Percentiles rank a stretch among this genome's conserved stretches.
Conservation (phyloP, 2,888 invertebrate genomes). For the Exocentrus adspersus region DNA sequence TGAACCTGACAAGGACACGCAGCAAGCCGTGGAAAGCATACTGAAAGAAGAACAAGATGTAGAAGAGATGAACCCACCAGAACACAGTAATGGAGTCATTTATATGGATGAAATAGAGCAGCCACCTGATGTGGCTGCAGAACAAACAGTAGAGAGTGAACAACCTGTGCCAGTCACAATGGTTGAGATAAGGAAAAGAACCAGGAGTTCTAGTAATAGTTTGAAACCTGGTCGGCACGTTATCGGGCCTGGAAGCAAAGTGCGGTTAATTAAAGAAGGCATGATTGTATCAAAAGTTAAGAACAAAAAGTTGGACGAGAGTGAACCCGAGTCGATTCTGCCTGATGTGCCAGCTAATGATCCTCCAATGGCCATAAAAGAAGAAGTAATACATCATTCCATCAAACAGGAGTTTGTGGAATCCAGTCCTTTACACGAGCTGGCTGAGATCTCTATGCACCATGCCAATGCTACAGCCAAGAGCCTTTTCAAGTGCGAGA, state of each 20-base stretch:
- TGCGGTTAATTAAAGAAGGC: conserved; percentile 61
- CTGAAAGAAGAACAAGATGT: conserved; percentile 45
- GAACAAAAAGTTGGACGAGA: conserved; percentile 49
- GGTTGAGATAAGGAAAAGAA: conserved; percentile 46
- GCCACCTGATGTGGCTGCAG: conserved; percentile 55
- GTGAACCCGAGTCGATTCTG: conserved; percentile 52
- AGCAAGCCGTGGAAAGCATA: conserved; percentile 56
- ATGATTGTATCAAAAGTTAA: conserved; percentile 61
- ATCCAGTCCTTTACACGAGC: conserved; percentile 64
- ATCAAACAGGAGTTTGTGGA: conserved; percentile 62
- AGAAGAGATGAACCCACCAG: conserved; percentile 19
- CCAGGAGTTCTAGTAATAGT: conserved; percentile 48
- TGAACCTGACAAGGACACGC: conserved; percentile 51
- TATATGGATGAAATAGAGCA: conserved; percentile 51
- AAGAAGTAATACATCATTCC: conserved; percentile 30
- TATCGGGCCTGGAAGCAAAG: conserved; percentile 60
- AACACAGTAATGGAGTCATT: conserved; percentile 49
- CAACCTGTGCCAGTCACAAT: conserved; percentile 51
- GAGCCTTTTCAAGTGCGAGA: conserved; percentile 78
- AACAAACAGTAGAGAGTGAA: conserved; percentile 55
- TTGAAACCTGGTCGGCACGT: conserved; percentile 58
- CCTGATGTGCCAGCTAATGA: conserved; percentile 37
- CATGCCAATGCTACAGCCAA: conserved; percentile 56
- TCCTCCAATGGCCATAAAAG: conserved; percentile 28
- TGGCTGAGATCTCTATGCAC: conserved; percentile 66